A percentile compares a stretch with the other conserved stretches of the same genome.
Conservation (phyloP, 1,140 invertebrate genomes). For the Pseudomyrmex flavicornis region DNA sequence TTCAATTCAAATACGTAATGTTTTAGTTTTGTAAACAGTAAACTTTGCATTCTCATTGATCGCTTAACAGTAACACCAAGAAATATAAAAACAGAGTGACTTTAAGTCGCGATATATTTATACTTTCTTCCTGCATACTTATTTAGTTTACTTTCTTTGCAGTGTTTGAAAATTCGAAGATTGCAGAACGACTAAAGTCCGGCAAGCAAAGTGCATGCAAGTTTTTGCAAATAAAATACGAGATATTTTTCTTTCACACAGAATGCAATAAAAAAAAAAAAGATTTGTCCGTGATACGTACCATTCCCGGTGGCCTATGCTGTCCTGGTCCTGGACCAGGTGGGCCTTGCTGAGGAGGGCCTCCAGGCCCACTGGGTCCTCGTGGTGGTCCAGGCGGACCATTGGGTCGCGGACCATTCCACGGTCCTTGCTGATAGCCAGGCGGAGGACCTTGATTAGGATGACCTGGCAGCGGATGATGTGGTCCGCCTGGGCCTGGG, state of each 20-base stretch:
- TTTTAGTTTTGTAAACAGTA: too few relatives aligned
- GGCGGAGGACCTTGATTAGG: constrained; percentile 85
- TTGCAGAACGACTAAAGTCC: too few relatives aligned
- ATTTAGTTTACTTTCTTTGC: too few relatives aligned
- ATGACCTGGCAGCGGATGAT: constrained; percentile 84
- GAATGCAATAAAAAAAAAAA: background rate
- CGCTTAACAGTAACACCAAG: too few relatives aligned
- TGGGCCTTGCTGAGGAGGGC: constrained; percentile 85
- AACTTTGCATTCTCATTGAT: too few relatives aligned
- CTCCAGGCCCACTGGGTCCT: constrained; percentile 83
- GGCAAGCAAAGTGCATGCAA: too few relatives aligned
- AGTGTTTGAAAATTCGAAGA: too few relatives aligned
- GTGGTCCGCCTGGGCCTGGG: constrained; percentile 83
- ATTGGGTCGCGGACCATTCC: constrained; percentile 86
- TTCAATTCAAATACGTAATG: too few relatives aligned
- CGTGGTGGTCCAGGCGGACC: constrained; percentile 86
- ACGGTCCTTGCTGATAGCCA: constrained; percentile 87
- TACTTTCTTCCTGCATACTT: too few relatives aligned
- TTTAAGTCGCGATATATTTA: too few relatives aligned
- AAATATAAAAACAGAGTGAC: too few relatives aligned
- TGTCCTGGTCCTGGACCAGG: constrained; percentile 87
- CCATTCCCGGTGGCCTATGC: constrained; percentile 89
- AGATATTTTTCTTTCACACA: background rate
- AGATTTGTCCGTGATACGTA: constrained; percentile 76
- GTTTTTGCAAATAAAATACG: background rate